These are phyloP conservation scores for Julus scandinavius DNA, from an alignment of 2,888 invertebrate species.

Conservation along the genomic window DNA sequence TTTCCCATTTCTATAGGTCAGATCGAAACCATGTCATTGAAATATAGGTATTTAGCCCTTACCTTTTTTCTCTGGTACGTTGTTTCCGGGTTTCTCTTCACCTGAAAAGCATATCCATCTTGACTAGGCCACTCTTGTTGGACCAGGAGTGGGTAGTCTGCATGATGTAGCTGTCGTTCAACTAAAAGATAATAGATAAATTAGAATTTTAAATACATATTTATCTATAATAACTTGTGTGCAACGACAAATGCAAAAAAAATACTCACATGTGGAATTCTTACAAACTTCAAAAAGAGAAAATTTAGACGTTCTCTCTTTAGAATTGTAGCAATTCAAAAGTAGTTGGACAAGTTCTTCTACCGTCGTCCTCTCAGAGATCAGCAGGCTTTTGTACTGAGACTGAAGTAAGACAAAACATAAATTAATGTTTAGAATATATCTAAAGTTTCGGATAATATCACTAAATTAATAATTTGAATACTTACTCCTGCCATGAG, in stretches of 20 bases:
- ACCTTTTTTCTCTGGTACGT: constrained; percentile 51
- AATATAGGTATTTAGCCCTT: background rate
- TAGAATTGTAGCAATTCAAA: constrained; percentile 84
- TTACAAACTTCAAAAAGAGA: constrained; percentile 83
- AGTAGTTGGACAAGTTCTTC: constrained; percentile 87
- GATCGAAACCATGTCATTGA: too few species aligned
- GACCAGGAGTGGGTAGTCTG: constrained; percentile 84
- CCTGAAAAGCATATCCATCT: constrained; percentile 81
- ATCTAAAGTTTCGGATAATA: background rate
- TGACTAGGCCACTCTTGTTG: constrained; percentile 75
- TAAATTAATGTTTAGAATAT: background rate
- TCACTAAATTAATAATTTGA: constrained; percentile 28
- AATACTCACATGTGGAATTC: constrained; percentile 60
- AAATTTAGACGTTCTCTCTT: constrained; percentile 85
- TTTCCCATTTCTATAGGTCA: too few species aligned
- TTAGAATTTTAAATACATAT: background rate
- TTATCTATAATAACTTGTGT: background rate
- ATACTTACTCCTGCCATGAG: constrained; percentile 79
- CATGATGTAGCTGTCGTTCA: constrained; percentile 87
- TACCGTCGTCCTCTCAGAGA: constrained; percentile 88
- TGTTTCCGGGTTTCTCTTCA: constrained; percentile 79
- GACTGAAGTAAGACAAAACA: constrained; percentile 70
- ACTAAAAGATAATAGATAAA: constrained; percentile 64
- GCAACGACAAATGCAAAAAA: background rate
- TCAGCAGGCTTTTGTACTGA: constrained; percentile 89